Evolutionary conservation across 2,797 vertebrate genomes (phyloP).

Genomic region (Philypnodon macrostomus): DNA sequence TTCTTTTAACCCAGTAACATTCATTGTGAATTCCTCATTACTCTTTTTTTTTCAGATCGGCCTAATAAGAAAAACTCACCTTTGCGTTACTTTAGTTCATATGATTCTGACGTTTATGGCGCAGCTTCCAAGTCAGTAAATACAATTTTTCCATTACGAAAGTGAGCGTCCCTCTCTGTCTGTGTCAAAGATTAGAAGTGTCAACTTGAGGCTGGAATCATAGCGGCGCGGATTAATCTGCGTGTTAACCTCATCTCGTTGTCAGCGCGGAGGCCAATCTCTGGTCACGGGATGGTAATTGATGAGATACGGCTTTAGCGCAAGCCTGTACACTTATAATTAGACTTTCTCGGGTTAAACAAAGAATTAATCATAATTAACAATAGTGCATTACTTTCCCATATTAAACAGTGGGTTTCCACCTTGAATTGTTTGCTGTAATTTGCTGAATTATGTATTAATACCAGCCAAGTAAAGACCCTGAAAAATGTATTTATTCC

Average conservation of each 20-base stretch:
- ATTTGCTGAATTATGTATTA: slow-evolving; percentile 64
- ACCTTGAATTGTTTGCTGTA: slow-evolving; percentile 70
- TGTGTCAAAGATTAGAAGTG: slow-evolving; percentile 70
- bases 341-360: slow-evolving; percentile 75
- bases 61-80: slow-evolving; percentile 34
- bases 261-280: slow-evolving; percentile 71
- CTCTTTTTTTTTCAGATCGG: slow-evolving; percentile 19
- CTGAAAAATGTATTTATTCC: slow-evolving; percentile 44
- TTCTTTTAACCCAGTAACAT: slow-evolving; percentile 34
- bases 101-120: slow-evolving; percentile 31
- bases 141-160: slow-evolving; percentile 54
- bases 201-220: slow-evolving; percentile 72
- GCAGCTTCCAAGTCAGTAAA: slow-evolving; percentile 48
- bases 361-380: slow-evolving; percentile 76
- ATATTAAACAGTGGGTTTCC: slow-evolving; percentile 68
- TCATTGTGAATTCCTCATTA: slow-evolving; percentile 30
- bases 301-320: slow-evolving; percentile 74
- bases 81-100: slow-evolving; percentile 31
- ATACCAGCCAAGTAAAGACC: slow-evolving; percentile 59
- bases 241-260: slow-evolving; percentile 74
- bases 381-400: slow-evolving; percentile 68
- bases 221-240: slow-evolving; percentile 74
- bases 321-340: slow-evolving; percentile 78
- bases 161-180: slow-evolving; percentile 55
- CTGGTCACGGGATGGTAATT: slow-evolving; percentile 70